These are phyloP conservation scores for Eurypyga helias DNA, from an alignment of 2,113 vertebrate species.

Conservation along the genomic window DNA sequence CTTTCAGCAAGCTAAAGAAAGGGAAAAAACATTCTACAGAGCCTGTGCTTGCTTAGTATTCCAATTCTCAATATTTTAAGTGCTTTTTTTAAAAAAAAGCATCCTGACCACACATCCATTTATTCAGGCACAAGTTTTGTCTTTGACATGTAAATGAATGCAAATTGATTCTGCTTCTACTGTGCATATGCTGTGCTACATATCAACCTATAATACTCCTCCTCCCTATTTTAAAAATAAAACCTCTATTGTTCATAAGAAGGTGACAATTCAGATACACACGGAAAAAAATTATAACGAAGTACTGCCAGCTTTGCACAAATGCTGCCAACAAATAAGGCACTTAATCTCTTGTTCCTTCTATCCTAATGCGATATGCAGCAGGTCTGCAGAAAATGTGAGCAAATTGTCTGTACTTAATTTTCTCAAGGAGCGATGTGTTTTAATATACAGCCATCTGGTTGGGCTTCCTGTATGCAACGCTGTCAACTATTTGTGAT, in stretches of 20 bases:
- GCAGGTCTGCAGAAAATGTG: slow-evolving; percentile 71
- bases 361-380: slow-evolving; percentile 72
- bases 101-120: not conserved
- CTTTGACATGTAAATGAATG: not conserved
- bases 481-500: slow-evolving; percentile 80
- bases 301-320: slow-evolving; percentile 64
- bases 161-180: not conserved
- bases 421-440: slow-evolving; percentile 84
- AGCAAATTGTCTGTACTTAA: slow-evolving; percentile 79
- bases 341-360: slow-evolving; percentile 67
- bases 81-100: not conserved
- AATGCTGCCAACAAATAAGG: slow-evolving; percentile 73
- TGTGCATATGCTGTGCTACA: not conserved
- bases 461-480: slow-evolving; percentile 78
- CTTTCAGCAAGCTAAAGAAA: slow-evolving; percentile 90
- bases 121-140: not conserved
- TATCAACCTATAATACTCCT: not conserved
- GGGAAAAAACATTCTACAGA: slow-evolving; percentile 26
- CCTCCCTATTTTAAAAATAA: not conserved
- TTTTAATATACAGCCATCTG: slow-evolving; percentile 92
- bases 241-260: not conserved
- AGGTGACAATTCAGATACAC: not conserved
- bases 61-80: not conserved
- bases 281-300: slow-evolving; percentile 36
- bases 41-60: not conserved